These are phyloP conservation scores for Etheostoma perlongum DNA, from an alignment of 2,797 vertebrate species.

Conservation along the genomic window DNA sequence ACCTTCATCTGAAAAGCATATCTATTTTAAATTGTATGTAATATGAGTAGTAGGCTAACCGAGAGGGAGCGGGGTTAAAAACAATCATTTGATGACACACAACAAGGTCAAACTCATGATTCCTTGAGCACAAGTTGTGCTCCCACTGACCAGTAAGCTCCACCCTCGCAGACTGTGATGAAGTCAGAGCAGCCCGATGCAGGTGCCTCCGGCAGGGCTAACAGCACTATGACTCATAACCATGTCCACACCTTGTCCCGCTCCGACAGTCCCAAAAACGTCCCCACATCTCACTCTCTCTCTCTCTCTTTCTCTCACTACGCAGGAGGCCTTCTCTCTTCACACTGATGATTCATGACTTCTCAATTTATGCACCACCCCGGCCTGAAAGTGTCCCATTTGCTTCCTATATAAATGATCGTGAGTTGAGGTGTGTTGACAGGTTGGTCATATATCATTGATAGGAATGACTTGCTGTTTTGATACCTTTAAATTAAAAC, in stretches of 20 bases:
- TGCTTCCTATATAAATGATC: slow-evolving; percentile 51
- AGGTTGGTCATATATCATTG: slow-evolving; percentile 37
- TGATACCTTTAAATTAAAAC: slow-evolving; percentile 45
- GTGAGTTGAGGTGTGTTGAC: slow-evolving; percentile 37
- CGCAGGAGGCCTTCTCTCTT: slow-evolving; percentile 32
- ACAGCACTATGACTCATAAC: slow-evolving; percentile 55
- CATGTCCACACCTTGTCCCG: slow-evolving; percentile 55
- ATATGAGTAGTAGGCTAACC: not conserved
- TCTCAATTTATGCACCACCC: slow-evolving; percentile 37
- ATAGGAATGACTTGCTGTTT: slow-evolving; percentile 46
- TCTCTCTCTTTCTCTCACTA: not conserved
- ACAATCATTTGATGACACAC: slow-evolving; percentile 1
- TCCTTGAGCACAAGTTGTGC: not conserved
- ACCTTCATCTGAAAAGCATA: not conserved
- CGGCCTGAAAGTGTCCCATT: slow-evolving; percentile 45
- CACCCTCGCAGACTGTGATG: slow-evolving; percentile 30
- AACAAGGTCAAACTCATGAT: slow-evolving; percentile 32
- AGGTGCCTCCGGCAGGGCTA: slow-evolving; percentile 32
- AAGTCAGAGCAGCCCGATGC: slow-evolving; percentile 19
- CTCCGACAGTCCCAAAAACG: slow-evolving; percentile 46
- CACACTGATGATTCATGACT: slow-evolving; percentile 62
- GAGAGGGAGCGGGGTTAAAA: not conserved
- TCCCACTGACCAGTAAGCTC: not conserved
- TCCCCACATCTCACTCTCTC: slow-evolving; percentile 49
- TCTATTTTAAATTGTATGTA: not conserved